Evolutionary conservation across 2,113 vertebrate genomes (phyloP), one percentile per base, ranked within the genome.

Genomic region (Hydrochoerus hydrochaeris): DNA sequence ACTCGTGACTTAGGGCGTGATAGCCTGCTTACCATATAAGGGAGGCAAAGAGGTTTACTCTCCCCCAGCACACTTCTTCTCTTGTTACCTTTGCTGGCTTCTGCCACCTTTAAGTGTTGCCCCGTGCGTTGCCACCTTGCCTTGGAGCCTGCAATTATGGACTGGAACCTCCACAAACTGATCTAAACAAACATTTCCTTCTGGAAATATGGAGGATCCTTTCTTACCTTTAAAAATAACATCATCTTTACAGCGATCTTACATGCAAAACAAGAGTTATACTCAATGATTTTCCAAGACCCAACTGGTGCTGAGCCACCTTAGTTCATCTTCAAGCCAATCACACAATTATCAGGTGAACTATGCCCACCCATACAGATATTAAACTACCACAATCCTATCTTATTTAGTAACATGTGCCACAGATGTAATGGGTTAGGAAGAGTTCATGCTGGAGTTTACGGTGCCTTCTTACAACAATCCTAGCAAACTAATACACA

Each of bases 201-300:
- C 54, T 20, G 19, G 75, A 38, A 38, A 49, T 49, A 57, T 44
- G 35, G 30, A 38, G 35, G 52, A 87, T 0, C 0, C 16, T 87
- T 65, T 52, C 35, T 46, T 54, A 75, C 44, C 69, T 94, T 86
- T 71, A 52, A 90, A 96, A 75, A 88, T 46, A 91, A 62, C 24
- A 57, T 30, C 14, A 28, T 82, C 44, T 94, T 46, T 65, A 71
- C 35, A 78, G 4, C 13, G 62, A 71, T 54, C 30, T 92, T 60
- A 24, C 17, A 14, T 78, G 5, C 7, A 86, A 85, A 95, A 44
- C 85, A 58, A 71, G 11, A 35, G 9, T 22, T 49, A 77, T 12
- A 60, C 0, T 26, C 57, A 65, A 16, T 44, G 22, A 80, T 62
- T 54, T 80, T 63, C 49, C 32, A 92, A 41, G 5, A 77, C 8